These are phyloP conservation scores for Candidula unifasciata DNA, from an alignment of 2,888 invertebrate genomes.

Conservation along the genomic window DNA sequence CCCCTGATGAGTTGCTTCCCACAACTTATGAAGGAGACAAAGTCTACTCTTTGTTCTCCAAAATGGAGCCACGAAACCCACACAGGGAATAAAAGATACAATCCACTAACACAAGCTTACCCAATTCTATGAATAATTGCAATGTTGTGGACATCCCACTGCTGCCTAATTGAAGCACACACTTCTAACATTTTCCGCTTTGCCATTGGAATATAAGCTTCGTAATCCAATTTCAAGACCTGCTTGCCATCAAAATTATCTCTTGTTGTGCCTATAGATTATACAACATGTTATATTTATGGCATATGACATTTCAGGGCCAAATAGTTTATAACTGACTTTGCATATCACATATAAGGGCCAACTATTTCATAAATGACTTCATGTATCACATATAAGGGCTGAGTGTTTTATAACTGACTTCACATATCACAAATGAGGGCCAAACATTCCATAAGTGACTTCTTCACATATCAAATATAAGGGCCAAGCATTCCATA, in stretches of 20 bases:
- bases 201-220: constrained; percentile 95
- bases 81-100: not conserved
- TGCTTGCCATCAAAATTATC: constrained; percentile 78
- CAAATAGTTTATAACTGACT: not conserved
- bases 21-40: too few species aligned
- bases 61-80: too few species aligned
- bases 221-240: constrained; percentile 94
- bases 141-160: constrained; percentile 87
- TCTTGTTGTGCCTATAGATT: constrained; percentile 75
- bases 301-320: not conserved
- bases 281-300: not conserved
- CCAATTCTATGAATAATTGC: constrained; percentile 89
- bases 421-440: not conserved
- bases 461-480: too few species aligned
- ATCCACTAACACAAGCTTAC: constrained; percentile 57
- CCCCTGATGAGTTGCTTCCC: too few species aligned
- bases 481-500: too few species aligned
- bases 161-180: constrained; percentile 84
- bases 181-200: constrained; percentile 88
- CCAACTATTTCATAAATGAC: too few species aligned
- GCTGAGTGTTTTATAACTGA: too few species aligned
- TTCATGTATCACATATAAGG: too few species aligned
- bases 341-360: too few species aligned
- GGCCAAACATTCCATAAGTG: too few species aligned
- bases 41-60: too few species aligned